phyloP scores from a whole-genome alignment of 2,888 invertebrate species.

The Sclerodermus sp. region DNA sequence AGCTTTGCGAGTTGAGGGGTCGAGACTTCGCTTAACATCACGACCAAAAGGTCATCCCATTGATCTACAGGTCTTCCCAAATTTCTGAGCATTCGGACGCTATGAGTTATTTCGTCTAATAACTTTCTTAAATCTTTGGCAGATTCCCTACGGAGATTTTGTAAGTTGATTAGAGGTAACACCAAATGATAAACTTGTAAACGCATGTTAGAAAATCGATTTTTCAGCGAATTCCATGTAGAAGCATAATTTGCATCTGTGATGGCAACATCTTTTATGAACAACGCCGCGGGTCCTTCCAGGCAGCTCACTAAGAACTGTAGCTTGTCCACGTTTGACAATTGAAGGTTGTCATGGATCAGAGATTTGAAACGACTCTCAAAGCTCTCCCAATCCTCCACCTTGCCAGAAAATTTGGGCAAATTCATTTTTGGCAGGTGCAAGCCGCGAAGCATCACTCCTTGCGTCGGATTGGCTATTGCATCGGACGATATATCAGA shows the following conservation, averaged over 20 bases:
- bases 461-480: too few relatives aligned
- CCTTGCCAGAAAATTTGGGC: conserved; percentile 12
- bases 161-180: conserved; percentile 1
- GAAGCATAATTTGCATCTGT: conserved; percentile 11
- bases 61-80: conserved; percentile 7
- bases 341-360: conserved; percentile 4
- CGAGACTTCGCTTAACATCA: conserved; percentile 5
- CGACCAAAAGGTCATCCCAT: conserved; percentile 8
- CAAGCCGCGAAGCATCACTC: too few relatives aligned
- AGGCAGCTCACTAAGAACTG: conserved; percentile 11
- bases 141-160: conserved; percentile 4
- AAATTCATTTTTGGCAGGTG: background rate
- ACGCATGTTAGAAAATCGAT: conserved; percentile 5
- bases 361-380: conserved; percentile 9
- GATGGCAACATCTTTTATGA: conserved; percentile 5
- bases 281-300: conserved; percentile 1
- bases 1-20: conserved; percentile 5
- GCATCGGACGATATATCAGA: too few relatives aligned
- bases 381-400: conserved; percentile 16
- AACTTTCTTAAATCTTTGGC: conserved; percentile 7
- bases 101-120: conserved; percentile 5
- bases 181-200: conserved; percentile 6
- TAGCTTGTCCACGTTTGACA: conserved; percentile 11
- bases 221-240: conserved; percentile 8
- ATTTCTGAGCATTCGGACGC: conserved; percentile 7